phyloP scores from a whole-genome alignment of 2,888 invertebrate genomes.

The Chaitophorus viminalis region DNA sequence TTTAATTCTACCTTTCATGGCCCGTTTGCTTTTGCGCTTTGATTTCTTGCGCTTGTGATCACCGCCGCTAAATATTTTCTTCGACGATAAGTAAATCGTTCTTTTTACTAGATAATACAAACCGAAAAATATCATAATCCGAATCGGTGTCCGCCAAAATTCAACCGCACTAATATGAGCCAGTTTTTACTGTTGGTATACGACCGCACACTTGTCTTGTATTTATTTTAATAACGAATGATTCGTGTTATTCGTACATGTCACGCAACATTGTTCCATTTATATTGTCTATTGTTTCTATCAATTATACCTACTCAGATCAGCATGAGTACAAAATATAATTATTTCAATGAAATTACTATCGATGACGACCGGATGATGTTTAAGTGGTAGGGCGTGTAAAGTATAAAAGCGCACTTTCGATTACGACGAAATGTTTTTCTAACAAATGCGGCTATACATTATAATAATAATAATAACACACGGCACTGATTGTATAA shows the following conservation, averaged over 20 bases:
- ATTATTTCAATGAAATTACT: slow-evolving; percentile 4
- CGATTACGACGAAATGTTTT: background rate
- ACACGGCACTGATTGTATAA: background rate
- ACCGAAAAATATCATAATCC: slow-evolving; percentile 61
- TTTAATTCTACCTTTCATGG: slow-evolving; percentile 37
- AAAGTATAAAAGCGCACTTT: slow-evolving; percentile 5
- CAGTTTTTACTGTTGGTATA: slow-evolving; percentile 33
- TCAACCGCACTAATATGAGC: slow-evolving; percentile 14
- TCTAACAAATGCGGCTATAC: background rate
- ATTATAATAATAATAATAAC: background rate
- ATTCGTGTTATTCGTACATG: background rate
- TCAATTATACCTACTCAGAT: background rate
- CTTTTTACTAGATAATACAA: slow-evolving; percentile 49
- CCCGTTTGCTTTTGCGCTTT: slow-evolving; percentile 45
- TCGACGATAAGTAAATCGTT: slow-evolving; percentile 54
- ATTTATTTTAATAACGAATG: background rate
- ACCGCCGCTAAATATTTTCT: slow-evolving; percentile 50
- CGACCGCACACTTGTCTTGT: background rate
- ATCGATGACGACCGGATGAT: background rate
- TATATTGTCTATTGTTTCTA: background rate
- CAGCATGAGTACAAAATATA: background rate
- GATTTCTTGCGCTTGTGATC: slow-evolving; percentile 50
- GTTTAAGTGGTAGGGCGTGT: slow-evolving; percentile 5
- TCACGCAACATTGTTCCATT: background rate
- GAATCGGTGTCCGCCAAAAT: slow-evolving; percentile 41